Base-by-base conservation (phyloP, 2,797 vertebrate genomes). In the Propithecus perrieri region DNA sequence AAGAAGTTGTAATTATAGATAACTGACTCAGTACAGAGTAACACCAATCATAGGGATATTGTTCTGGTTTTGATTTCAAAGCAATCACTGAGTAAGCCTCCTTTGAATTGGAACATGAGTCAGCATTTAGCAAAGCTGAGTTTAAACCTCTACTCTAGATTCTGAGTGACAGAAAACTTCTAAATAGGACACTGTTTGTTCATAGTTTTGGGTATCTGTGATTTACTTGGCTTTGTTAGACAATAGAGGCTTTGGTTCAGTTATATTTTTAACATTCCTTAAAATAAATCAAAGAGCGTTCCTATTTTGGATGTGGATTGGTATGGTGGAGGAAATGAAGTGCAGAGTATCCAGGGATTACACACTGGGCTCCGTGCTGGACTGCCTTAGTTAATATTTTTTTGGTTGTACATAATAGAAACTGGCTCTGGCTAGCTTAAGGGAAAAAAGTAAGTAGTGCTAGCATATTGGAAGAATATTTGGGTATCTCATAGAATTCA, bases 191-290 rank as follows among this genome's bases (percentile, higher is more conserved):
- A 80, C 78, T 79, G 74, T 92, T 93, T 96, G 71, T 79, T 93
- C 87, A 80, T 80, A 92, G 89, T 94, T 91, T 84, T 59, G 84
- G 43, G 78, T 93, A 92, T 96, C 85, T 96, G 72, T 63, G 91
- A 94, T 94, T 89, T 97, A 61, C 84, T 79, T 93, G 87, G 96
- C 86, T 94, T 95, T 94, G 79, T 74, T 74, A 84, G 86, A 85
- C 93, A 95, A 94, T 7, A 97, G 89, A 89, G 48, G 76, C 87
- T 91, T 89, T 94, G 85, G 93, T 89, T 96, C 67, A 79, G 91
- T 96, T 89, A 84, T 93, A 96, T 93, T 97, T 96, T 96, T 93
- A 97, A 95, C 89, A 96, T 93, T 94, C 89, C 93, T 89, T 96
- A 97, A 92, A 97, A 97, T 96, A 96, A 95, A 69, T 89, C 85